A percentile compares a stretch with the other conserved stretches of the same genome.
These are phyloP conservation scores for Bruchidius siliquastri DNA, from an alignment of 2,888 invertebrate species.

Conservation along the genomic window DNA sequence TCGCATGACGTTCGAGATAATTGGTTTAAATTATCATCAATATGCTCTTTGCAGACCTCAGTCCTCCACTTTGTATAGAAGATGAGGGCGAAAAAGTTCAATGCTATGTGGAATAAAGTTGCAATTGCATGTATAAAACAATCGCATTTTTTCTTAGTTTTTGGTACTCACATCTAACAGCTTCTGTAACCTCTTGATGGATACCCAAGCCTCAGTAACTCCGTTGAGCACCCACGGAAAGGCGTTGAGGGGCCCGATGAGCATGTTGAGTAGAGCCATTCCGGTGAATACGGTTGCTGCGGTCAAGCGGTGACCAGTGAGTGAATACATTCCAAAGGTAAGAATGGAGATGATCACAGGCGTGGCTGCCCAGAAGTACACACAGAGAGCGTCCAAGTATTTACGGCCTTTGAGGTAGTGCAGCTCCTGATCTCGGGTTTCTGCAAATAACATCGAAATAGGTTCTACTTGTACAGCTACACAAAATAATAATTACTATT, in stretches of 20 bases:
- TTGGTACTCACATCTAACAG: constrained; percentile 66
- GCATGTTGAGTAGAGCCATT: constrained; percentile 90
- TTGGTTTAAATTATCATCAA: too few species aligned
- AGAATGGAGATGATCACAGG: constrained; percentile 85
- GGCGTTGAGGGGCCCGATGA: constrained; percentile 92
- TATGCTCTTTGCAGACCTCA: too few species aligned
- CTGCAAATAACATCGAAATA: constrained; percentile 44
- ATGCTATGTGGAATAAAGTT: too few species aligned
- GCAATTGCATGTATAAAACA: too few species aligned
- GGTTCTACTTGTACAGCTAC: too few species aligned
- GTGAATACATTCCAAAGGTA: constrained; percentile 74
- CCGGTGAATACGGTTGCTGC: constrained; percentile 93
- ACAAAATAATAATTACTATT: too few species aligned
- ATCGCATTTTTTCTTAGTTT: too few species aligned
- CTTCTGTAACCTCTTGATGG: constrained; percentile 79
- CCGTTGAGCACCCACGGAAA: constrained; percentile 99
- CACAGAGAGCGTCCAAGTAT: constrained; percentile 95
- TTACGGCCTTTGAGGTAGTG: constrained; percentile 79
- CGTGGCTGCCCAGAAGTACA: constrained; percentile 98
- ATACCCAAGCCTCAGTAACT: constrained; percentile 92
- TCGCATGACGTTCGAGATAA: too few species aligned
- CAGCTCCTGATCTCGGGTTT: constrained; percentile 65
- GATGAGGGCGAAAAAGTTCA: too few species aligned
- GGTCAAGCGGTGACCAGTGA: constrained; percentile 72
- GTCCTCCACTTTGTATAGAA: too few species aligned